phyloP scores from a whole-genome alignment of 2,113 vertebrate species.

The Myrmecophaga tridactyla region DNA sequence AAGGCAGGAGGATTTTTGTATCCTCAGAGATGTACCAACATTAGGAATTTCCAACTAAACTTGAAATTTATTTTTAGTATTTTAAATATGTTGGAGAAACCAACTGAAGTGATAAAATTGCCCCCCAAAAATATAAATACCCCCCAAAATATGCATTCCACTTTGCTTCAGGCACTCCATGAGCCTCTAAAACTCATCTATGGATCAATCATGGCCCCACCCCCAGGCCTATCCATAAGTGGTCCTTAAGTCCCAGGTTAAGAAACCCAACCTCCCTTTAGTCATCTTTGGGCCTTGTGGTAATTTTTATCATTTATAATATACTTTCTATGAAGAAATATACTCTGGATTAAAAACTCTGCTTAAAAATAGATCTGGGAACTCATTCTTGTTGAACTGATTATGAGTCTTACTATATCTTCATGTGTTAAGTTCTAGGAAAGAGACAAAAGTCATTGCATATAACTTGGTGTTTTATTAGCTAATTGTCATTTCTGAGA shows the following conservation, averaged over 20 bases:
- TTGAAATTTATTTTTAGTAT: not conserved
- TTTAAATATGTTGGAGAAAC: not conserved
- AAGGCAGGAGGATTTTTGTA: not conserved
- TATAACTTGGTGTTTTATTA: conserved; percentile 1
- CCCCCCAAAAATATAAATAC: not conserved
- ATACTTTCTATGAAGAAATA: not conserved
- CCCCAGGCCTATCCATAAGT: not conserved
- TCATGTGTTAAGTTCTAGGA: not conserved
- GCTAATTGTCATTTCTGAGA: not conserved
- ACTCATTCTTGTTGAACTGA: not conserved
- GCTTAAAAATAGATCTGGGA: not conserved
- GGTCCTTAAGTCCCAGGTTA: not conserved
- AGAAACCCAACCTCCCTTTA: not conserved
- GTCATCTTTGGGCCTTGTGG: not conserved
- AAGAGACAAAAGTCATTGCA: not conserved
- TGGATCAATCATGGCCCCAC: not conserved
- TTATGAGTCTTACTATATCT: not conserved
- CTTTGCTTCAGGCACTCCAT: not conserved
- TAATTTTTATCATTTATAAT: not conserved
- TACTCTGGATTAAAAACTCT: not conserved
- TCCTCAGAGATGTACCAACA: not conserved
- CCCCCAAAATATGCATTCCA: not conserved
- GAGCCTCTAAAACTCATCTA: not conserved
- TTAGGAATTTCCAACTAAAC: conserved; percentile 4
- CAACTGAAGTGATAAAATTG: not conserved